Conservation (phyloP, 2,797 vertebrate genomes). For the Protosalanx chinensis region DNA sequence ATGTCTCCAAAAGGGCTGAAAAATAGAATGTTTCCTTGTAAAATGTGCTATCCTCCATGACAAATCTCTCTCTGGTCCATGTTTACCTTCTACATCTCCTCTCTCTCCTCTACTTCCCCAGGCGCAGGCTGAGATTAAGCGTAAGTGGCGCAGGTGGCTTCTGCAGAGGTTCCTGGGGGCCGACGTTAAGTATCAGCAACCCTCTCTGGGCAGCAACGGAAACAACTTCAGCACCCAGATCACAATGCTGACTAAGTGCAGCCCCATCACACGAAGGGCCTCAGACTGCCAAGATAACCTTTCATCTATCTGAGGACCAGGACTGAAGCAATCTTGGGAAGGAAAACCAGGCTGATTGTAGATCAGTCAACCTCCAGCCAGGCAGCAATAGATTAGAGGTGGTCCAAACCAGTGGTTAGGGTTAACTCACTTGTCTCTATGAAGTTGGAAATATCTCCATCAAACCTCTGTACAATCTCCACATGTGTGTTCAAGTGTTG, state of each 20-base stretch:
- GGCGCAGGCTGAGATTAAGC: constrained; percentile 93
- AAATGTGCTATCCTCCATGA: not conserved
- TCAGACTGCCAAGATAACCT: constrained; percentile 66
- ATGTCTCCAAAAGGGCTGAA: too few relatives aligned
- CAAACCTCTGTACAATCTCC: not conserved
- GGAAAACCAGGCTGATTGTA: not conserved
- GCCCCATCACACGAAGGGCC: constrained; percentile 78
- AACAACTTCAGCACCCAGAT: constrained; percentile 96
- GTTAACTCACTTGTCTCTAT: not conserved
- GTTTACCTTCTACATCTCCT: not conserved
- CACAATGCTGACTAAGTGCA: constrained; percentile 89
- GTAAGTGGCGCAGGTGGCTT: constrained; percentile 95
- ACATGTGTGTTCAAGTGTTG: not conserved
- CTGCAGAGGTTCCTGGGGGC: constrained; percentile 83
- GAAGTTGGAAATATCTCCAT: not conserved
- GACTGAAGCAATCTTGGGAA: not conserved
- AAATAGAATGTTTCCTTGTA: not conserved
- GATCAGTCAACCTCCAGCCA: constrained; percentile 11
- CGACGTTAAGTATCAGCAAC: constrained; percentile 86
- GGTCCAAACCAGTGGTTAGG: too few relatives aligned
- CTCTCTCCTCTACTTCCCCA: constrained; percentile 41
- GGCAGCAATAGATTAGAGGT: not conserved
- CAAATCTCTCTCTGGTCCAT: not conserved
- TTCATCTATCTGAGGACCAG: constrained; percentile 58
- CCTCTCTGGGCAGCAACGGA: constrained; percentile 85